Evolutionary conservation across 2,797 vertebrate species (phyloP).

Genomic region (Knipowitschia caucasica): DNA sequence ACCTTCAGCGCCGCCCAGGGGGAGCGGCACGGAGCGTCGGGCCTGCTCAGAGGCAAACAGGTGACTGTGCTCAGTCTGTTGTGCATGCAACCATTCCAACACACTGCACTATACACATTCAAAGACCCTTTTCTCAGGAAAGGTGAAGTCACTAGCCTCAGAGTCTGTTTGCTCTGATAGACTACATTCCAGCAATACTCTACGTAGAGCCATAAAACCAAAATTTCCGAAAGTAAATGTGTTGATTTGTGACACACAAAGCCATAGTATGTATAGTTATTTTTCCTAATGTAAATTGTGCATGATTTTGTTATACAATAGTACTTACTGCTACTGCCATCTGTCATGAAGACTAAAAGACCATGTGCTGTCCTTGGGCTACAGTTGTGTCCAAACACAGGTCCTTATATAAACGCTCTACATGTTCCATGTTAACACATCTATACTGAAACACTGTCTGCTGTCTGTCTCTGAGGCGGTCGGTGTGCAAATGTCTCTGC

Average conservation of each 20-base stretch:
- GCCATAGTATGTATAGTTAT: constrained; percentile 54
- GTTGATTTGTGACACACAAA: constrained; percentile 47
- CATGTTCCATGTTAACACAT: constrained; percentile 1
- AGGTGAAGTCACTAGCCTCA: constrained; percentile 39
- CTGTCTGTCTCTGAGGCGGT: constrained; percentile 59
- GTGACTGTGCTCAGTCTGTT: constrained; percentile 32
- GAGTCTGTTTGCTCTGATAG: constrained; percentile 29
- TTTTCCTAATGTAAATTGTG: constrained; percentile 50
- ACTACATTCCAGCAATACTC: constrained; percentile 63
- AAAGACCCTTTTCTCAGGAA: constrained; percentile 63
- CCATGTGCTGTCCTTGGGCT: constrained; percentile 53
- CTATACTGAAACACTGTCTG: constrained; percentile 18
- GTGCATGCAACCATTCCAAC: constrained; percentile 17
- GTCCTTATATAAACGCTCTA: constrained; percentile 11
- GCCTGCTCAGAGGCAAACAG: constrained; percentile 61
- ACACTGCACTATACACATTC: constrained; percentile 16
- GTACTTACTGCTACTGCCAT: constrained; percentile 53
- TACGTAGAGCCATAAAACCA: constrained; percentile 46
- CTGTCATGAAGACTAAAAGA: constrained; percentile 46
- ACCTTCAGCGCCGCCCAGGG: constrained; percentile 72
- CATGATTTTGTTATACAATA: constrained; percentile 50
- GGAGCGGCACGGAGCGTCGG: constrained; percentile 67
- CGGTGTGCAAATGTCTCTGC: constrained; percentile 75
- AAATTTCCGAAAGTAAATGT: constrained; percentile 28
- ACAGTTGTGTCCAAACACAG: constrained; percentile 24